phyloP scores from a whole-genome alignment of 2,888 invertebrate species.

The Caenorhabditis virilis region DNA sequence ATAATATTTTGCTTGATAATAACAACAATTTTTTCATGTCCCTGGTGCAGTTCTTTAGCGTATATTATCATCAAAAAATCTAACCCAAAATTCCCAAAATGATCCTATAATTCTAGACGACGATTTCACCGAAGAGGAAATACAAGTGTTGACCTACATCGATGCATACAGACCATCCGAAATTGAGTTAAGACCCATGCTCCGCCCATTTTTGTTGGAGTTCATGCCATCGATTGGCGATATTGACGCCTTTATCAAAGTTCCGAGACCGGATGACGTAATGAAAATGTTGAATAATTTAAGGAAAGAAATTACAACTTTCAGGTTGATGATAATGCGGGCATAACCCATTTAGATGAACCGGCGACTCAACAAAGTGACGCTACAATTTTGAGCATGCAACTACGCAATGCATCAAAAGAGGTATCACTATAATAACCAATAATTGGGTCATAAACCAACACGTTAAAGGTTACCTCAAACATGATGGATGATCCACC shows the following conservation, averaged over 20 bases:
- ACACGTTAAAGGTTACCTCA: no score
- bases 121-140: constrained; percentile 72
- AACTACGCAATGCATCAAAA: constrained; percentile 80
- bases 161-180: constrained; percentile 22
- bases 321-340: constrained; percentile 65
- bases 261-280: constrained; percentile 77
- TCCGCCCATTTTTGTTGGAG: constrained; percentile 93
- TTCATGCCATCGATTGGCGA: constrained; percentile 97
- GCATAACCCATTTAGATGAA: constrained; percentile 76
- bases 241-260: constrained; percentile 94
- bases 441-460: no score
- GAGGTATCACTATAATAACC: no score
- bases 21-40: no score
- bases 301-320: no score
- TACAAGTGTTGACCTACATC: constrained; percentile 90
- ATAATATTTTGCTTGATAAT: no score
- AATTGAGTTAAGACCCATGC: constrained; percentile 84
- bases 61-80: no score
- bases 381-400: constrained; percentile 88
- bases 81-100: no score
- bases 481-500: constrained; percentile 56
- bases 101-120: neutral
- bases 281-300: no score
- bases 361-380: constrained; percentile 94
- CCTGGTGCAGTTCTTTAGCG: no score